Base-by-base conservation (phyloP, 2,888 invertebrate genomes). In the Eudasyphora cyanicolor region DNA sequence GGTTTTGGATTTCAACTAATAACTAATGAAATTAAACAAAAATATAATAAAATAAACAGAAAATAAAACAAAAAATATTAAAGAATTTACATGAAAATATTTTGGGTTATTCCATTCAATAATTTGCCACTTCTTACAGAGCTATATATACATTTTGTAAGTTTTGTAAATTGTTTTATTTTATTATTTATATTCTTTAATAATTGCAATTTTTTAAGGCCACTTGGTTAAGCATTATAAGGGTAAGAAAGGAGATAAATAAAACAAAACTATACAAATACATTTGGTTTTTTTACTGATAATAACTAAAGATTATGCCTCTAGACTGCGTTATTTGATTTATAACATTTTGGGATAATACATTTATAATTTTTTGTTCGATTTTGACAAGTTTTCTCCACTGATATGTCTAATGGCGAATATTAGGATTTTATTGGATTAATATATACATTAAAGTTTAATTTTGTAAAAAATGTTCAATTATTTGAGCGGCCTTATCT, bases 1-100 rank as follows among this genome's bases (percentile, higher is more conserved):
- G 83, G 83, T 84, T 81, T 84, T 78, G 81, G 81, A 78, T 84
- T 84, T 78, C 83, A 79, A 69, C 73, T 81, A 84, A 45, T 10
- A 42, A 76, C 84, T 82, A 81, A 78, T 67, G 60, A 76, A n/a
- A n/a, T n/a, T n/a, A 42, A n/a, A 57, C 5, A 29, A 49, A 51
- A 8, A 78, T 21, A 71, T 12, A 24, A 7, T 51, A 12, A 69
- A 14, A 19, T 0, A 74, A 10, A 49, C 10, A 27, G 6, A 19
- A 29, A 7, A 45, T 29, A 21, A 67, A 38, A 17, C 14, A 12
- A 67, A 27, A 27, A 27, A 57, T 27, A 1, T n/a, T 57, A 1
- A 29, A 7, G n/a, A 57, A 51, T 57, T 27, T 57, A 57, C 29
- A 70, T 64, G 7, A 35, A 73, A 35, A 70, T 19, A 7, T 29